Evolutionary conservation across 2,888 invertebrate genomes (phyloP), one percentile per base, ranked within the genome.

Genomic region (Drosophila mercatorum): DNA sequence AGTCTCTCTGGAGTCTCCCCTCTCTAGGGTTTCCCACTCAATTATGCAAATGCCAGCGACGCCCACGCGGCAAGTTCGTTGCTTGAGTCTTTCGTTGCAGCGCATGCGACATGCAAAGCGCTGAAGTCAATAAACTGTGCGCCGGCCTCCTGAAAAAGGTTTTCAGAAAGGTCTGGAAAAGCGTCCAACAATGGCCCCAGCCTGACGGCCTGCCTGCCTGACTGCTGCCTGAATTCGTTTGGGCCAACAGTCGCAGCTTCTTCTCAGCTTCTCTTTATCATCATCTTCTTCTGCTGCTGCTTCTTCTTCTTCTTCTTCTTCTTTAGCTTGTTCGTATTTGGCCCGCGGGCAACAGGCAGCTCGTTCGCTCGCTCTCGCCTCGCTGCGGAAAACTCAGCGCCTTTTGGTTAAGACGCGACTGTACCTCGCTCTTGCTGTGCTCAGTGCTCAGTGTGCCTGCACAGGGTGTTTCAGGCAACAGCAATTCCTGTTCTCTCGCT

Each of bases 351-450:
- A 71, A 53, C 60, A 64, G 51, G 72, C 75, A 51, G 66, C 51
- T 71, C 17, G 49, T 11, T 28, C 47, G 28, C n/a, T 47, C 49
- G 31, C 34, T 4, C n/a, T 10, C 49, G 49, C 2, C 69, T 44
- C 69, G 64, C 51, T 69, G 74, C 56, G 81, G 81, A 81, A 81
- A 81, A 79, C 81, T 77, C 76, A 57, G 68, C 78, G 78, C 77
- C 72, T 79, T 72, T 61, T 44, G 22, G 8, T 12, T 14, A 66
- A 49, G 67, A 66, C 80, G 81, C 69, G 80, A 81, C 81, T 81
- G 81, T 81, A 81, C 81, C 80, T 81, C 70, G 49, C 28, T 56
- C 26, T 56, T 22, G 69, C 14, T 43, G 8, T 43, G 34, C 51
- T 0, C 17, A 17, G 17, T 34, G 34, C 3, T 17, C 11, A 26